Evolutionary conservation across 2,797 vertebrate genomes (phyloP), one percentile per base, ranked within the genome.

Genomic region (Eidolon dupreanum): DNA sequence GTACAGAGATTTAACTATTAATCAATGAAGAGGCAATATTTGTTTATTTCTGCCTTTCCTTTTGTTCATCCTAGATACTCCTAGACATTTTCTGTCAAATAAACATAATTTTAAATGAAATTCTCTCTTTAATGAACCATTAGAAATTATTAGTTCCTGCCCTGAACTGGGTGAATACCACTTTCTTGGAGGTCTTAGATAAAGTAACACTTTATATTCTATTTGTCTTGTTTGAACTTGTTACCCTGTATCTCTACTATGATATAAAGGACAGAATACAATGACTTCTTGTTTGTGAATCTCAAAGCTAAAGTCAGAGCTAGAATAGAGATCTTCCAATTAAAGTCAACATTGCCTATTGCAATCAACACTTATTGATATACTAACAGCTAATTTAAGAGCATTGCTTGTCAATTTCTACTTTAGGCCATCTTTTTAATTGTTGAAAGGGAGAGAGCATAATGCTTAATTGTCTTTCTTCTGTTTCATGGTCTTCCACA

Each of bases 61-160:
- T 95, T 85, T 79, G 49, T 83, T 95, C 65, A 85, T n/a, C 7
- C 51, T 36, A 93, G 68, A 92, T 55, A 89, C 16, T 65, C 17
- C 41, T 43, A 55, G 53, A 75, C 9, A 91, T 57, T 70, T 95
- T 78, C 70, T 88, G 59, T 89, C 51, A 74, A 85, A 16, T 57
- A 85, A 90, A 93, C 66, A 73, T 19, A 49, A 16, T 84, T 93
- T 82, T 82, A 88, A 88, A 53, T 92, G 38, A n/a, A 61, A 57
- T 2, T 53, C 70, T 94, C 0, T 61, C 28, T 92, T 93, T 96
- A 90, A 94, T 51, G 36, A 96, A 70, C 36, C 57, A 88, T 94
- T 94, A 94, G 87, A 83, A 81, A 88, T 94, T 65, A 93, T 95
- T 94, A 89, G 79, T 93, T 92, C 70, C 59, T 87, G 57, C 49